Percentiles rank a stretch among this genome's conserved stretches.
Conservation (phyloP, 92 coral and sea anemone genomes). For the Umimayanthus chanpuru region DNA sequence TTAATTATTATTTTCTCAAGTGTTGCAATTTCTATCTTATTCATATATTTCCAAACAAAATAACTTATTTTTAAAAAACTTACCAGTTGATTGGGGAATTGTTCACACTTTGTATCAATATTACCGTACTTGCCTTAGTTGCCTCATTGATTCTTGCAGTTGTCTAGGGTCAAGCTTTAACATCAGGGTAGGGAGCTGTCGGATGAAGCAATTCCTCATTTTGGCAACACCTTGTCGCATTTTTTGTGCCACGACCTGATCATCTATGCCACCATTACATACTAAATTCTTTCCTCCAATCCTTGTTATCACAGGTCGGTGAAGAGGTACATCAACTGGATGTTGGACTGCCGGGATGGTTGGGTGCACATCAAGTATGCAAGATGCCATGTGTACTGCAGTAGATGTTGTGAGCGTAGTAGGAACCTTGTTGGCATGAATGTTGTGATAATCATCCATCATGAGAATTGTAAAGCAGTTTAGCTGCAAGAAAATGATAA, state of each 20-base stretch:
- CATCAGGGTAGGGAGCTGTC: not conserved
- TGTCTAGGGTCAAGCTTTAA: not conserved
- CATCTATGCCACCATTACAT: slow-evolving; percentile 50
- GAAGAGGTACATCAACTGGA: slow-evolving; percentile 24
- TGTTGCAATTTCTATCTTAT: not conserved
- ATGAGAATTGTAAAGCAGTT: slow-evolving; percentile 45
- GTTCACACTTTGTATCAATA: not conserved
- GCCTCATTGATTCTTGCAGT: slow-evolving; percentile 8
- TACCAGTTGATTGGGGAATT: slow-evolving; percentile 29
- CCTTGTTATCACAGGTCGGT: slow-evolving; percentile 38
- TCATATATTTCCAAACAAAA: not conserved
- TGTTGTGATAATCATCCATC: slow-evolving; percentile 51
- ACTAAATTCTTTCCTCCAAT: slow-evolving; percentile 26
- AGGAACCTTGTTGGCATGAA: slow-evolving; percentile 47
- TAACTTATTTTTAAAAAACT: not conserved
- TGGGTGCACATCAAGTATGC: slow-evolving; percentile 46
- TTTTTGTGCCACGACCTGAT: slow-evolving; percentile 32
- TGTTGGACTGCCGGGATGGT: slow-evolving; percentile 40
- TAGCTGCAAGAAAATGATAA: not conserved
- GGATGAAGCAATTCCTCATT: slow-evolving; percentile 22
- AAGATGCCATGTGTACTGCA: slow-evolving; percentile 56
- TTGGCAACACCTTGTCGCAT: slow-evolving; percentile 43
- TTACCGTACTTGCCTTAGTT: not conserved
- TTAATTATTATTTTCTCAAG: no score
- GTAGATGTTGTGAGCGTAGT: slow-evolving; percentile 33